Evolutionary conservation across 2,797 vertebrate species (phyloP).

Genomic region (Acanthopagrus latus): DNA sequence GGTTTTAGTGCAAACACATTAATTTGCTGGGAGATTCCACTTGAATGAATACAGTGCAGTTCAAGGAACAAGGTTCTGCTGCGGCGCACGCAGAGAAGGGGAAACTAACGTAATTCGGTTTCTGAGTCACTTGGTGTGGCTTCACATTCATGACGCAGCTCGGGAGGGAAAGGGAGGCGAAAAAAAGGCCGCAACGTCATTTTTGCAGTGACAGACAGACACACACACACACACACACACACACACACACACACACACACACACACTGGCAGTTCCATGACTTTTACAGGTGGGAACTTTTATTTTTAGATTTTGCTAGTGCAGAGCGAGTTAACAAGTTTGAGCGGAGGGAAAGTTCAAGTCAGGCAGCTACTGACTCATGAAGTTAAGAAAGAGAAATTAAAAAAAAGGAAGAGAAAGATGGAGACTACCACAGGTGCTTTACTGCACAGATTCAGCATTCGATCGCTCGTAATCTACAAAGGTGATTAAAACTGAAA

Average conservation of each 20-base stretch:
- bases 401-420: conserved; percentile 9
- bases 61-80: conserved; percentile 69
- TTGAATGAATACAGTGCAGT: conserved; percentile 72
- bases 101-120: conserved; percentile 51
- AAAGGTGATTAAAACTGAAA: conserved; percentile 1
- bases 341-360: conserved; percentile 37
- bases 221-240: not conserved
- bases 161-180: conserved; percentile 17
- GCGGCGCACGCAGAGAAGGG: conserved; percentile 43
- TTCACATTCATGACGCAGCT: conserved; percentile 63
- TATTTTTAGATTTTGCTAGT: conserved; percentile 30
- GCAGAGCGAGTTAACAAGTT: conserved; percentile 38
- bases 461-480: not conserved
- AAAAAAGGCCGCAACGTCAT: conserved; percentile 22
- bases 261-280: not conserved
- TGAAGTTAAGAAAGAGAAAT: conserved; percentile 35
- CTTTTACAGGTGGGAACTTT: conserved; percentile 61
- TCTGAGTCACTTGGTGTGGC: conserved; percentile 65
- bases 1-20: conserved; percentile 80
- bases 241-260: not conserved
- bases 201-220: conserved; percentile 15
- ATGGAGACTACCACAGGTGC: conserved; percentile 11
- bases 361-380: conserved; percentile 66
- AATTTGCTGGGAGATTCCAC: conserved; percentile 80
- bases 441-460: conserved; percentile 15